phyloP scores from a whole-genome alignment of 1,140 invertebrate species.

The Drosophila chauvacae region DNA sequence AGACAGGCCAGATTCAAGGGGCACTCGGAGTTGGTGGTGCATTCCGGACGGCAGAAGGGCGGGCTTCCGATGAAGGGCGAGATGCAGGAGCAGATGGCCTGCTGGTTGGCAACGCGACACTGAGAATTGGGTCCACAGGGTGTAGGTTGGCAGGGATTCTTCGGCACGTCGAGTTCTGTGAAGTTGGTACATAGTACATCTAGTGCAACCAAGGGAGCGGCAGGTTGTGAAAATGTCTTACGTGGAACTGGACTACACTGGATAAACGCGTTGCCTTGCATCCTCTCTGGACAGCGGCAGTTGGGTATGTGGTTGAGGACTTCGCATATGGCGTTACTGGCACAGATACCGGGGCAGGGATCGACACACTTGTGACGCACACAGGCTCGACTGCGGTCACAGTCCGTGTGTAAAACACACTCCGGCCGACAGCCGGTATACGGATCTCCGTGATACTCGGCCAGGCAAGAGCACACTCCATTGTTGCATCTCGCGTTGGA shows the following conservation, averaged over 20 bases:
- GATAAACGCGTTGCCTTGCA: constrained; percentile 91
- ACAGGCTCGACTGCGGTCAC: constrained; percentile 90
- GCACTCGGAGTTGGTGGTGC: constrained; percentile 88
- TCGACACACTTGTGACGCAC: constrained; percentile 90
- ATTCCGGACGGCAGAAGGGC: constrained; percentile 90
- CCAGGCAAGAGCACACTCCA: constrained; percentile 74
- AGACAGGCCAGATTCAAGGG: constrained; percentile 89
- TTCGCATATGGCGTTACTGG: constrained; percentile 89
- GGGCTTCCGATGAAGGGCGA: constrained; percentile 90
- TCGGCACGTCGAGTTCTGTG: constrained; percentile 81
- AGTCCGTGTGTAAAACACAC: constrained; percentile 93
- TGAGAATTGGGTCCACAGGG: constrained; percentile 90
- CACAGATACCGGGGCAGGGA: constrained; percentile 91
- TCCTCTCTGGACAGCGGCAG: constrained; percentile 89
- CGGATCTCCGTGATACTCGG: constrained; percentile 88
- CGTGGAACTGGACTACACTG: constrained; percentile 87
- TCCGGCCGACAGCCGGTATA: constrained; percentile 91
- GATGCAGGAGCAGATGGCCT: constrained; percentile 90
- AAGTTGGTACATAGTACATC: constrained; percentile 34
- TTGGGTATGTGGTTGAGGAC: constrained; percentile 92
- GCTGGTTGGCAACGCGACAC: constrained; percentile 88
- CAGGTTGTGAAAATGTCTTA: constrained; percentile 76
- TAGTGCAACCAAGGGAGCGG: constrained; percentile 50
- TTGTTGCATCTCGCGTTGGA: constrained; percentile 79
- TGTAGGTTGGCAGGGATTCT: constrained; percentile 87